A percentile compares a stretch with the other conserved stretches of the same genome.
phyloP scores from a whole-genome alignment of 2,113 vertebrate species.

The Phycodurus eques region DNA sequence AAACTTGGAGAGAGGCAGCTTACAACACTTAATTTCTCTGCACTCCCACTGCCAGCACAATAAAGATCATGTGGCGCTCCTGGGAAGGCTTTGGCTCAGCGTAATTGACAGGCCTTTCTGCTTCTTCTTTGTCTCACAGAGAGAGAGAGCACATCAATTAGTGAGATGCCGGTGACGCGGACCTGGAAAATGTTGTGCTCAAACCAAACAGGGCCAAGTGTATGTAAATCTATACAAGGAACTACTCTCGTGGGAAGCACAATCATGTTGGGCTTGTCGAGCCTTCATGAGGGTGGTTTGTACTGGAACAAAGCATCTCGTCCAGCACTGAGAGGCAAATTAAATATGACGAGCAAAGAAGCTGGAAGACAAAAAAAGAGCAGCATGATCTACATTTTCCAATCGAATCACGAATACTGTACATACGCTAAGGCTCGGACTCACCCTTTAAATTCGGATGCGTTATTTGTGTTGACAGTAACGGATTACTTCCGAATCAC shows the following conservation, averaged over 20 bases:
- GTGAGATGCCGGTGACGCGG: slow-evolving; percentile 47
- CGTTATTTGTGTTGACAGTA: no score
- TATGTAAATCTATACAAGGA: slow-evolving; percentile 50
- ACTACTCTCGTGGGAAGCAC: slow-evolving; percentile 30
- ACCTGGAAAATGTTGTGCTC: slow-evolving; percentile 59
- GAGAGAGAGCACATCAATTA: slow-evolving; percentile 57
- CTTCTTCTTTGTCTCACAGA: slow-evolving; percentile 46
- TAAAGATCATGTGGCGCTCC: slow-evolving; percentile 58
- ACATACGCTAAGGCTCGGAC: no score
- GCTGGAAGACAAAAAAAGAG: neutral
- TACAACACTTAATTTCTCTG: slow-evolving; percentile 68
- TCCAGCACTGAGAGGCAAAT: slow-evolving; percentile 8
- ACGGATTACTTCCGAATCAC: no score
- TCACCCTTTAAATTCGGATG: neutral
- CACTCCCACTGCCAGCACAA: slow-evolving; percentile 50
- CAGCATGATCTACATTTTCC: neutral
- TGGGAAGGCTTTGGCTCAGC: slow-evolving; percentile 51
- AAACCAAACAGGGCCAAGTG: slow-evolving; percentile 45
- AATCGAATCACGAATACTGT: neutral
- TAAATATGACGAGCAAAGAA: slow-evolving; percentile 11
- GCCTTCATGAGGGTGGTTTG: slow-evolving; percentile 36
- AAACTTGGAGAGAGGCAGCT: slow-evolving; percentile 56
- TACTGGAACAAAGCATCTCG: slow-evolving; percentile 20
- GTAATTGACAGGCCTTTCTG: slow-evolving; percentile 56
- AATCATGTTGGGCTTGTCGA: slow-evolving; percentile 23